Conservation (phyloP, 92 coral and sea anemone genomes). For the Micromussa lordhowensis region DNA sequence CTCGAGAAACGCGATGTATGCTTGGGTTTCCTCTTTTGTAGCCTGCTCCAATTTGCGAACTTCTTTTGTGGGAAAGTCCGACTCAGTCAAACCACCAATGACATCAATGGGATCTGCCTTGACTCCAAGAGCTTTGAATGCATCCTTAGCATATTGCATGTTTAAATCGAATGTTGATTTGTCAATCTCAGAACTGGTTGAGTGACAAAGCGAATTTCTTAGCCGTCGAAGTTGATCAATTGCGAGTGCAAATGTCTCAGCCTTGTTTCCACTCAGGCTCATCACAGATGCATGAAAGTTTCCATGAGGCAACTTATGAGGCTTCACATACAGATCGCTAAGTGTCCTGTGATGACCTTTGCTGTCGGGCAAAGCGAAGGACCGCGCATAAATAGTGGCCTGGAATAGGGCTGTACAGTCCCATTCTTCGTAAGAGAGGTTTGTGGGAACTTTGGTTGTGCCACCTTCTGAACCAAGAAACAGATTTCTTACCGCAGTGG, state of each 20-base stretch:
- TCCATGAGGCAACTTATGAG: neutral
- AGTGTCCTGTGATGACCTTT: constrained; percentile 31
- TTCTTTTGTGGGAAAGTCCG: constrained; percentile 49
- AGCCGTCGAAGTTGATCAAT: constrained; percentile 45
- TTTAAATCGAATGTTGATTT: constrained; percentile 24
- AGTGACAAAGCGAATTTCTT: constrained; percentile 35
- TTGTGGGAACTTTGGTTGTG: constrained; percentile 25
- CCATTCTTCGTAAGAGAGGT: constrained; percentile 33
- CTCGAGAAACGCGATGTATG: neutral
- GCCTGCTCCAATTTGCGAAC: constrained; percentile 33
- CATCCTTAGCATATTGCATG: constrained; percentile 20
- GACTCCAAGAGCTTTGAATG: constrained; percentile 34
- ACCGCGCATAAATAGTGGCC: constrained; percentile 23
- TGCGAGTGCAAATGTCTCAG: constrained; percentile 36
- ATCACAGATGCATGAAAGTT: neutral
- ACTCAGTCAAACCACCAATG: constrained; percentile 16
- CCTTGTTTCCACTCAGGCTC: constrained; percentile 5
- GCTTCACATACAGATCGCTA: constrained; percentile 11
- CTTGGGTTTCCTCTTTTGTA: neutral
- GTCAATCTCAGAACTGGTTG: constrained; percentile 36
- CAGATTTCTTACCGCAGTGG: constrained; percentile 50
- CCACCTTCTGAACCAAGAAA: constrained; percentile 32
- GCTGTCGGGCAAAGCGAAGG: neutral
- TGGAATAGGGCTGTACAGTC: constrained; percentile 30
- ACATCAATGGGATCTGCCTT: constrained; percentile 6